A percentile compares a stretch with the other conserved stretches of the same genome.
phyloP scores from a whole-genome alignment of 1,140 invertebrate species.

The Drosophila parvula region DNA sequence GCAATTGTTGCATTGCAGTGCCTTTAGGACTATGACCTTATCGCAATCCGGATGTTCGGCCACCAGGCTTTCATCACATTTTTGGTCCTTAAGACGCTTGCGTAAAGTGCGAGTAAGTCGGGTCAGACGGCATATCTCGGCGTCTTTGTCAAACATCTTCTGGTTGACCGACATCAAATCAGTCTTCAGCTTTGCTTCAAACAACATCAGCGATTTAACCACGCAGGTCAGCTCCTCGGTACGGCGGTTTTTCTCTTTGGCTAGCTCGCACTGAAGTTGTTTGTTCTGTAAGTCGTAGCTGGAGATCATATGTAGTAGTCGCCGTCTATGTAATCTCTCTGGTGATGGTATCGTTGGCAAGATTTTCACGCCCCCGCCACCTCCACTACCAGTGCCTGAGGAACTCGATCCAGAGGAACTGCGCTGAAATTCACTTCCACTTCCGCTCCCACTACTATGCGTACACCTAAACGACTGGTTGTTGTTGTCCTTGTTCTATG shows the following conservation, averaged over 20 bases:
- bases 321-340: constrained; percentile 59
- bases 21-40: constrained; percentile 68
- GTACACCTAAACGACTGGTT: constrained; percentile 22
- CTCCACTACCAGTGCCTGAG: constrained; percentile 21
- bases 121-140: constrained; percentile 85
- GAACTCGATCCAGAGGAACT: constrained; percentile 67
- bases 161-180: constrained; percentile 89
- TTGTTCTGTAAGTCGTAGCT: constrained; percentile 79
- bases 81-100: constrained; percentile 57
- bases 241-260: constrained; percentile 85
- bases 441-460: constrained; percentile 23
- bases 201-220: constrained; percentile 87
- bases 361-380: not conserved
- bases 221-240: constrained; percentile 87
- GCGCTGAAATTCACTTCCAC: constrained; percentile 61
- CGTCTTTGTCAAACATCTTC: constrained; percentile 87
- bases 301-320: constrained; percentile 72
- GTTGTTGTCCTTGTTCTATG: not conserved
- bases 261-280: constrained; percentile 70
- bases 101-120: constrained; percentile 70
- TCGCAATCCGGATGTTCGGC: constrained; percentile 51
- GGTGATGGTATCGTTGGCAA: not conserved
- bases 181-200: constrained; percentile 87
- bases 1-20: constrained; percentile 81
- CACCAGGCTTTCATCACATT: constrained; percentile 60